phyloP scores from a whole-genome alignment of 2,797 vertebrate genomes.

The Pipistrellus nathusii region DNA sequence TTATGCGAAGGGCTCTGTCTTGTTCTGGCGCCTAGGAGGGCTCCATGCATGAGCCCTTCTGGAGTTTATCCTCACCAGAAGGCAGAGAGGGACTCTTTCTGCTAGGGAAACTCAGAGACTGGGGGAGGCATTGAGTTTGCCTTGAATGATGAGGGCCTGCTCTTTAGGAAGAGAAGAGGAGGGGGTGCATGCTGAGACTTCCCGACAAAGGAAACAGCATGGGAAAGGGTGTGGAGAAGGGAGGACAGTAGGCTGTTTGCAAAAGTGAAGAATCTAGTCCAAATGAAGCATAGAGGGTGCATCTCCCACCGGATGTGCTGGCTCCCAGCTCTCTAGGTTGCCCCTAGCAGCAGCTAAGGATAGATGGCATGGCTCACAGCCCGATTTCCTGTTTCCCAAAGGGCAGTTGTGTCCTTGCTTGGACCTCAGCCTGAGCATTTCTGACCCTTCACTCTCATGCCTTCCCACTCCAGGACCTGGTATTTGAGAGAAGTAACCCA shows the following conservation, averaged over 20 bases:
- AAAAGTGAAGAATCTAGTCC: background rate
- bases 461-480: background rate
- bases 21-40: background rate
- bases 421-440: background rate
- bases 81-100: background rate
- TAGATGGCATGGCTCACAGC: fast-evolving
- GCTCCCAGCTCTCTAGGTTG: background rate
- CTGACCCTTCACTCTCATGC: background rate
- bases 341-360: fast-evolving
- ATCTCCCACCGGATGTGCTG: background rate
- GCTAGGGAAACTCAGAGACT: background rate
- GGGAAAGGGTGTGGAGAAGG: background rate
- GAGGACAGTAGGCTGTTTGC: background rate
- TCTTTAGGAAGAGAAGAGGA: background rate
- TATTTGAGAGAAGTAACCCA: background rate
- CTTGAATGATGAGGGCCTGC: background rate
- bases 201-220: background rate
- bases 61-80: background rate
- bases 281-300: fast-evolving
- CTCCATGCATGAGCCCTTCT: fast-evolving
- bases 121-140: background rate
- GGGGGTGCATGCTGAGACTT: background rate
- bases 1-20: background rate
- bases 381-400: background rate
- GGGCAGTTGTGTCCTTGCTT: background rate